Evolutionary conservation across 35 echinoderm and acorn worm genomes (phyloP), one percentile per base, ranked within the genome.

Genomic region (Anneissia japonica): DNA sequence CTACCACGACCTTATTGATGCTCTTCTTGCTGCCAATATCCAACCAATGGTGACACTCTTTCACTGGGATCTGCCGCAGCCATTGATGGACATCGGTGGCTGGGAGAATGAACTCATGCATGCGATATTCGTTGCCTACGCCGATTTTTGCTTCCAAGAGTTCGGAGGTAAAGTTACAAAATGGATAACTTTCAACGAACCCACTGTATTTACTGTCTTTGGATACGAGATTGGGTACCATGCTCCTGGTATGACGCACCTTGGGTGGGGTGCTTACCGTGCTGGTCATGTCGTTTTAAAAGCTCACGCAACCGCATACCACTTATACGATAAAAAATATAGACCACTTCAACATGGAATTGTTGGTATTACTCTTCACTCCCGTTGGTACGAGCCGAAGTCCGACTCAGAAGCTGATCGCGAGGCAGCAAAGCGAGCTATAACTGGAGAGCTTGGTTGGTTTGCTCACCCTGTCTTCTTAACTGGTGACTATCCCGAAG

Each of bases 181-280:
- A 2, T 97, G 95, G 95, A 86, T 97, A 16, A 97, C 95, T 28
- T 87, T 97, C 32, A 97, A 97, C 77, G 91, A 97, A 81, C 91
- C 91, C 21, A 86, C 39, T 30, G 74, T 97, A 72, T 84, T 90
- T 29, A 80, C 94, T 12, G 36, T 89, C n/a, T 84, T 83, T 31
- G 94, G 87, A 7, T 97, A 92, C 72, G 94, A 89, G 28, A 84
- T 87, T 26, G 90, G 90, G 0, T 79, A 41, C n/a, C 76, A 89
- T 28, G 90, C 94, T 21, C 94, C 94, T 64, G 90, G 94, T 9
- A 32, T 86, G 77, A 81, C 36, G 16, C 86, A 92, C 21, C 72
- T 56, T 32, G 94, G 94, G 55, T 87, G 79, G 17, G 87, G 84
- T 4, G 80, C 85, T 4, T 97, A 97, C 79, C 79, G 80, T 21